Evolutionary conservation across 37 sponge, comb jelly and placozoan species (phyloP), one percentile per base, ranked within the genome.

Genomic region (Diacarnus erythraeanus): DNA sequence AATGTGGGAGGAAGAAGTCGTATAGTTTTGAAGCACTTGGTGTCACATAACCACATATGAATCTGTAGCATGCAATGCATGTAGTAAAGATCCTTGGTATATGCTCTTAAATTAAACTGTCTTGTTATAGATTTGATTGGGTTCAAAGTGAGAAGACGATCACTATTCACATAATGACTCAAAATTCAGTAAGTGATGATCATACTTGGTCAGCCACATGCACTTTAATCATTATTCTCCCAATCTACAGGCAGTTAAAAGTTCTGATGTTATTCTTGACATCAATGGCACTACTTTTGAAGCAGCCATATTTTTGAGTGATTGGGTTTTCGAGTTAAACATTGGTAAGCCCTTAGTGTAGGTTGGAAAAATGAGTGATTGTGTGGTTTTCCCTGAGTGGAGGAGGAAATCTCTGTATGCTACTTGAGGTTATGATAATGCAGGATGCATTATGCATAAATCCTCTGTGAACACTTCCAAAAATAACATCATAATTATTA

Each of bases 61-160:
- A n/a, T n/a, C n/a, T n/a, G n/a, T n/a, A n/a, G n/a, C n/a, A n/a
- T n/a, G n/a, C n/a, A n/a, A n/a, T n/a, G n/a, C n/a, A n/a, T n/a
- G n/a, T n/a, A n/a, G n/a, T n/a, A n/a, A n/a, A n/a, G n/a, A n/a
- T n/a, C n/a, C n/a, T n/a, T n/a, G n/a, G n/a, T n/a, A n/a, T n/a
- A n/a, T n/a, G n/a, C n/a, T n/a, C n/a, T n/a, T n/a, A n/a, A n/a
- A n/a, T n/a, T n/a, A n/a, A n/a, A n/a, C n/a, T n/a, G n/a, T n/a
- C 33, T 54, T 31, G 26, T 40, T 40, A 10, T 78, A 86, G 91
- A 77, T 86, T 66, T 69, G 86, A 82, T 30, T 93, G 94, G 94
- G 39, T 87, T 23, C 84, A 93, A 59, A 93, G 87, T 23, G 70
- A 85, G 38, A 57, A 34, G 20, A 42, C 75, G 30, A 57, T 90